Percentiles rank a stretch among this genome's conserved stretches.
phyloP scores from a whole-genome alignment of 2,797 vertebrate species.

The Rhodeus uyekii region DNA sequence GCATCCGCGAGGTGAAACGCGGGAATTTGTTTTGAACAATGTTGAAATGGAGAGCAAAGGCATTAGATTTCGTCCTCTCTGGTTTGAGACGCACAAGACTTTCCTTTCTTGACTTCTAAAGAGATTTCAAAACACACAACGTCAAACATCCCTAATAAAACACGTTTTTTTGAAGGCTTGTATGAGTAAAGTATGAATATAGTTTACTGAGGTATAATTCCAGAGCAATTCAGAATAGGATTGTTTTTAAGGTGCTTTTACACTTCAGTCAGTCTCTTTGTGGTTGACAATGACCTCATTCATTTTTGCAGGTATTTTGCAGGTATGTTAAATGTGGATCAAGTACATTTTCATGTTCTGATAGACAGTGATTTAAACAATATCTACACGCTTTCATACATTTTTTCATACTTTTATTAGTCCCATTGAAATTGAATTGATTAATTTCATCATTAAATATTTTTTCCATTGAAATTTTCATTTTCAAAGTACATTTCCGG shows the following conservation, averaged over 20 bases:
- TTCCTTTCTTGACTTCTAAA: background rate
- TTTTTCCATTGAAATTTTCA: background rate
- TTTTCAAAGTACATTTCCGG: background rate
- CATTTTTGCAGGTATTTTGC: background rate
- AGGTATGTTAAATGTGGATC: no score
- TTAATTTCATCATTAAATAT: no score
- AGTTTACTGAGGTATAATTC: background rate
- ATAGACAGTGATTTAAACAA: background rate
- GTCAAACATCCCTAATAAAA: background rate
- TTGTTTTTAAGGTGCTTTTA: background rate
- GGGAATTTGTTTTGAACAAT: conserved; percentile 43
- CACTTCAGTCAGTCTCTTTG: background rate
- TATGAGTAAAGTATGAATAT: background rate
- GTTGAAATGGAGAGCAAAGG: conserved; percentile 26
- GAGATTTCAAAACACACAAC: background rate
- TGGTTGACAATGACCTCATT: background rate
- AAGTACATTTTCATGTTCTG: no score
- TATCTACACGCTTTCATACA: background rate
- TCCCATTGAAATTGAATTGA: no score
- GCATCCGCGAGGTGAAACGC: conserved; percentile 23
- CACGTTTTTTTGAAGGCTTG: background rate
- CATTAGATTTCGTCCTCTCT: conserved; percentile 22
- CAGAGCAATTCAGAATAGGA: background rate
- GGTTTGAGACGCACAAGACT: background rate
- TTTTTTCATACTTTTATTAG: background rate